phyloP scores from a whole-genome alignment of 2,797 vertebrate species.

The Clamator glandarius region DNA sequence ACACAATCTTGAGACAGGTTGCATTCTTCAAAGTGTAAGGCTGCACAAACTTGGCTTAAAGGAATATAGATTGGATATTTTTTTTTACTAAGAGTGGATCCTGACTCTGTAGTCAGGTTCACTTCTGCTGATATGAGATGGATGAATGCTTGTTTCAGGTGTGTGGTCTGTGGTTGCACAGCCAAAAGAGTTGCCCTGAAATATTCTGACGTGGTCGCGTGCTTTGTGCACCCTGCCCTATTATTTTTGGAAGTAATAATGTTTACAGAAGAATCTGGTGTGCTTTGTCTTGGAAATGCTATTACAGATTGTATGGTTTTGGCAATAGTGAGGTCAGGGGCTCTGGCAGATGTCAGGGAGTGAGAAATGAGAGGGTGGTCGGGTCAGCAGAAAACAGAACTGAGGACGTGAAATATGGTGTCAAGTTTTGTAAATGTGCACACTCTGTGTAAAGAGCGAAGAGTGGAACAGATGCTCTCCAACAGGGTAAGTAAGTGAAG shows the following conservation, averaged over 20 bases:
- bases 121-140: background rate
- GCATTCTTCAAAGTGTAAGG: background rate
- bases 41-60: background rate
- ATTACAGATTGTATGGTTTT: background rate
- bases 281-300: background rate
- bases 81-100: background rate
- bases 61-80: background rate
- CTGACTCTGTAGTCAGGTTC: background rate
- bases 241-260: background rate
- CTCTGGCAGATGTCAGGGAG: background rate
- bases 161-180: background rate
- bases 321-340: background rate
- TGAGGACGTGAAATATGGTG: background rate
- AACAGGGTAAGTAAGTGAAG: background rate
- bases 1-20: background rate
- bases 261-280: background rate
- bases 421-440: background rate
- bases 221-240: background rate
- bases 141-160: background rate
- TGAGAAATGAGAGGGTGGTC: background rate
- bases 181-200: background rate
- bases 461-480: background rate
- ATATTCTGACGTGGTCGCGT: background rate
- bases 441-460: background rate
- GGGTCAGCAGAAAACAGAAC: background rate